These are phyloP conservation scores for Pseudanteris insignis DNA, from an alignment of 2,888 invertebrate species.

Conservation along the genomic window DNA sequence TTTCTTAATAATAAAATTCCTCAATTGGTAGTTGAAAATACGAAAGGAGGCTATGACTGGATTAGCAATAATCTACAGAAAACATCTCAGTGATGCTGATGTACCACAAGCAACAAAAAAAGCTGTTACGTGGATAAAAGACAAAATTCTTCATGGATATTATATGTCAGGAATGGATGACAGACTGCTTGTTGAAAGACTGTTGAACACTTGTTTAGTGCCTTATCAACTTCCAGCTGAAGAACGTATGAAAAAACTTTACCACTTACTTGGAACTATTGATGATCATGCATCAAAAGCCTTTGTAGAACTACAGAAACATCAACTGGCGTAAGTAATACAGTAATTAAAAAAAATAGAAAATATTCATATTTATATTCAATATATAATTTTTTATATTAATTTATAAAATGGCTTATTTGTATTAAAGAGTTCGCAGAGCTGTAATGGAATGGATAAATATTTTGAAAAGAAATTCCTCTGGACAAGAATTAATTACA, in stretches of 20 bases:
- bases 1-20: conserved; percentile 43
- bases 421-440: conserved; percentile 77
- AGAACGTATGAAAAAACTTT: conserved; percentile 92
- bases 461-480: conserved; percentile 77
- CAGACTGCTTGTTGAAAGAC: conserved; percentile 87
- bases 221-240: conserved; percentile 88
- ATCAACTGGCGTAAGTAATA: conserved; percentile 75
- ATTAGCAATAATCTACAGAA: conserved; percentile 91
- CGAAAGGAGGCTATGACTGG: conserved; percentile 96
- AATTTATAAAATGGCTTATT: too few species aligned
- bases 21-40: conserved; percentile 91
- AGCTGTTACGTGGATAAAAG: conserved; percentile 95
- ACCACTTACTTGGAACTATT: conserved; percentile 89
- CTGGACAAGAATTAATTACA: conserved; percentile 72
- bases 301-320: conserved; percentile 91
- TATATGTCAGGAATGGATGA: conserved; percentile 90
- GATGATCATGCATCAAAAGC: conserved; percentile 96
- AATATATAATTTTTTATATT: too few species aligned
- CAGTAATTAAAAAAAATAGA: background rate
- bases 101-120: conserved; percentile 86
- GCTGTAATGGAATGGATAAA: conserved; percentile 89
- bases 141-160: conserved; percentile 94
- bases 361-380: conserved; percentile 54
- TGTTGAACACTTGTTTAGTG: conserved; percentile 93
- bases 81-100: conserved; percentile 83